Conservation (phyloP, 2,888 invertebrate species). For the Plebejus anna region DNA sequence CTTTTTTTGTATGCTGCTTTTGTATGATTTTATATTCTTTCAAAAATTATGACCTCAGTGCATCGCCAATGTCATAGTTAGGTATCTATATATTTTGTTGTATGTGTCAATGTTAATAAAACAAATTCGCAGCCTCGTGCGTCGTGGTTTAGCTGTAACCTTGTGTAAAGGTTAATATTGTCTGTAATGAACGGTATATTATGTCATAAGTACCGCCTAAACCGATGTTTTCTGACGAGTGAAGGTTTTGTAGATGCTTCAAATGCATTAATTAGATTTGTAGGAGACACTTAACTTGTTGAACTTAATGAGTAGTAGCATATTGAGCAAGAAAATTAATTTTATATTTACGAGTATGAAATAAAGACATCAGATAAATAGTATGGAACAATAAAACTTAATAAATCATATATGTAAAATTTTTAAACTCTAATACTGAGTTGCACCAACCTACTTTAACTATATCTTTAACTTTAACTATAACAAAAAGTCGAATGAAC, state of each 20-base stretch:
- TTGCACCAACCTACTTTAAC: too few species aligned
- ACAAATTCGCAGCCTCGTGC: constrained; percentile 15
- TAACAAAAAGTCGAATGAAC: too few species aligned
- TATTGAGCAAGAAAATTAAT: too few species aligned
- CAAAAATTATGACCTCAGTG: background rate
- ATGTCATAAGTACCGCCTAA: constrained; percentile 6
- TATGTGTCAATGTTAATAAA: constrained; percentile 11
- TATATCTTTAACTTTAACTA: too few species aligned
- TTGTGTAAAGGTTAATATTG: background rate
- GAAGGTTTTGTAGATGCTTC: background rate
- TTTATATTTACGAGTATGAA: too few species aligned
- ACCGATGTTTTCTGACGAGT: background rate
- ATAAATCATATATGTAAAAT: background rate
- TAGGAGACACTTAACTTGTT: too few species aligned
- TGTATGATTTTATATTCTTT: background rate
- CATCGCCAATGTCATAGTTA: background rate
- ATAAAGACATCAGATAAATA: too few species aligned
- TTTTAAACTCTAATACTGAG: too few species aligned
- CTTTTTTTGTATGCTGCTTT: background rate
- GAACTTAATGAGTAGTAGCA: too few species aligned
- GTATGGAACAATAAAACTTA: background rate
- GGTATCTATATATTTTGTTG: background rate
- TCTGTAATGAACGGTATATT: constrained; percentile 3
- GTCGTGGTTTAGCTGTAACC: constrained; percentile 9
- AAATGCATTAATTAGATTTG: background rate